A percentile compares a stretch with the other conserved stretches of the same genome.
phyloP scores from a whole-genome alignment of 2,888 invertebrate genomes.

The Ichneumoninae sp. region DNA sequence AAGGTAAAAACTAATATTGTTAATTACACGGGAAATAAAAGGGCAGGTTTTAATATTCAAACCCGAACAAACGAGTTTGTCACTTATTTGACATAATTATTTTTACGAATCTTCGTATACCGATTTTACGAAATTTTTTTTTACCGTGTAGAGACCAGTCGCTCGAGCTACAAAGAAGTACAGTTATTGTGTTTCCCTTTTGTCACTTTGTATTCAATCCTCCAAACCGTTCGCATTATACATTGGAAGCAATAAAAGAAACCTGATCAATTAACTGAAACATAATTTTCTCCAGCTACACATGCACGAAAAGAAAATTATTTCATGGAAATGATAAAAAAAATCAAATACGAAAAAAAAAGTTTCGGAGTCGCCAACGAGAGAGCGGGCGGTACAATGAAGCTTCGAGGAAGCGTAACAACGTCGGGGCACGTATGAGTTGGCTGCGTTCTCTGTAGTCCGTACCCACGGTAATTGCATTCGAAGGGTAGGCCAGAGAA shows the following conservation, averaged over 20 bases:
- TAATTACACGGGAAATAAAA: too few species aligned
- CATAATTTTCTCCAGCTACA: constrained; percentile 23
- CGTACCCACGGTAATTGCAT: constrained; percentile 66
- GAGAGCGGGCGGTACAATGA: constrained; percentile 63
- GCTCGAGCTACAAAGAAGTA: neutral
- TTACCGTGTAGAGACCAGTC: neutral
- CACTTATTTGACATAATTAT: too few species aligned
- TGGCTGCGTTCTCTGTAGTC: constrained; percentile 64
- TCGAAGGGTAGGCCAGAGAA: constrained; percentile 66
- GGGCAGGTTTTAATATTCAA: too few species aligned
- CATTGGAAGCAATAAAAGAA: neutral
- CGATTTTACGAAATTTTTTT: too few species aligned
- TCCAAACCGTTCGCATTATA: neutral
- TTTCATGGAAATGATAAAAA: constrained; percentile 19
- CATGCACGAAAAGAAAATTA: constrained; percentile 33
- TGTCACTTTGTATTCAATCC: neutral
- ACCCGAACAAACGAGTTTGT: too few species aligned
- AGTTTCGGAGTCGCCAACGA: constrained; percentile 48
- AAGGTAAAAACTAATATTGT: too few species aligned
- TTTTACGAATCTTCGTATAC: too few species aligned
- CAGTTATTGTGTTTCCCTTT: neutral
- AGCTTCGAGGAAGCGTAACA: constrained; percentile 61
- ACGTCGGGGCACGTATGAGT: constrained; percentile 62
- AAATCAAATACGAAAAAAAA: constrained; percentile 42
- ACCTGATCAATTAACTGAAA: constrained; percentile 29